These are phyloP conservation scores for Gastrophryne carolinensis DNA, from an alignment of 2,797 vertebrate genomes.

Conservation along the genomic window DNA sequence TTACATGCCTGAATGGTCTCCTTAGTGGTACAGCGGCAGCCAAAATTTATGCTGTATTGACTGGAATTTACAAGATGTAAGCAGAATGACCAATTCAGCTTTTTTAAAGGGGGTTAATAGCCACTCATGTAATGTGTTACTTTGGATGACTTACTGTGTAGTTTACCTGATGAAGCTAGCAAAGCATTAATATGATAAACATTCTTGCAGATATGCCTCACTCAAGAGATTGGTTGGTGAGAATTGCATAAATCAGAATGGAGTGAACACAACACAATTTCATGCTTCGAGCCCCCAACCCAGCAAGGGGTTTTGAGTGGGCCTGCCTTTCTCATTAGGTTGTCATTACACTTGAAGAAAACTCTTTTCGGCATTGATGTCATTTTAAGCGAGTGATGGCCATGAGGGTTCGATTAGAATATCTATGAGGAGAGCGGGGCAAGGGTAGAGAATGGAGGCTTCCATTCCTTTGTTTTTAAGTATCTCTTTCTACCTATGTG, in stretches of 20 bases:
- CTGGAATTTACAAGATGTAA: no score
- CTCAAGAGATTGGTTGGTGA: not conserved
- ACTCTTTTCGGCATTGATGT: conserved; percentile 18
- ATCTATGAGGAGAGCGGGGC: conserved; percentile 18
- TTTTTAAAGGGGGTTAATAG: no score
- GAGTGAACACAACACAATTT: conserved; percentile 30
- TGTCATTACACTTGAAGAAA: conserved; percentile 12
- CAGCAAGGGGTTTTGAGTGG: conserved; percentile 15
- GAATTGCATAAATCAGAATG: not conserved
- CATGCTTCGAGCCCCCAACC: conserved; percentile 22
- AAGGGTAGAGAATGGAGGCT: not conserved
- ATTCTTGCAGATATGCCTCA: not conserved
- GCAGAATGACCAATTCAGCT: no score
- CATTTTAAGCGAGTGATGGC: conserved; percentile 7
- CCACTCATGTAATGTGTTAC: no score
- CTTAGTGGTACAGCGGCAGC: no score
- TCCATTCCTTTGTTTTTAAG: conserved; percentile 2
- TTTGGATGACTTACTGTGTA: no score
- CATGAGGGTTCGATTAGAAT: conserved; percentile 33
- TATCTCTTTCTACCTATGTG: not conserved
- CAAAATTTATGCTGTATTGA: no score
- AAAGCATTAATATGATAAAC: no score
- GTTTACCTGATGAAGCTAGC: no score
- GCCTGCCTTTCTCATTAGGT: conserved; percentile 22
- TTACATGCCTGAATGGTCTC: no score